Conservation (phyloP, 30 jellyfish, hydroid and myxozoan species). For the Aurelia aurita complex sp. Pacific region DNA sequence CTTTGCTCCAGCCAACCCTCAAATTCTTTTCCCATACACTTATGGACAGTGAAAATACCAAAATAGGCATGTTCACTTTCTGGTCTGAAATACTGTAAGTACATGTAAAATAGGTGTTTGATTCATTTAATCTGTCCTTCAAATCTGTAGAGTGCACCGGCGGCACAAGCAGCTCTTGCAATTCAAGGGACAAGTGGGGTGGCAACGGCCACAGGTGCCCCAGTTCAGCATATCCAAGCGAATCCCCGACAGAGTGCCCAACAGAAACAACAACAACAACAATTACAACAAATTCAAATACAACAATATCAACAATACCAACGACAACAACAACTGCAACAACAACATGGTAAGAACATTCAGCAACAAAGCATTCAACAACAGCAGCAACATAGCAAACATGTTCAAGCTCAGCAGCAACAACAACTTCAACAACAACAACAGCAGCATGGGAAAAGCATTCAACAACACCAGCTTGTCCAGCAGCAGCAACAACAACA, state of each 20-base stretch:
- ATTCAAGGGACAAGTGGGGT: conserved; percentile 76
- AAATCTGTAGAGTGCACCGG: conserved; percentile 80
- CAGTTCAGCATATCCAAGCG: conserved; percentile 54
- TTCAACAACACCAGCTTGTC: conserved; percentile 20
- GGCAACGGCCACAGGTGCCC: conserved; percentile 25
- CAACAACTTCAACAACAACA: conserved; percentile 53
- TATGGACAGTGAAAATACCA: no score
- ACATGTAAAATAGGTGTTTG: no score
- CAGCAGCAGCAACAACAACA: conserved; percentile 47
- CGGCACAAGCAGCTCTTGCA: conserved; percentile 97
- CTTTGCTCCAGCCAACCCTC: no score
- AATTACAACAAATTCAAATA: conserved; percentile 19
- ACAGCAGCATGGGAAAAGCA: conserved; percentile 54
- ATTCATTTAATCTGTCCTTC: background rate
- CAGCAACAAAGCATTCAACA: conserved; percentile 51
- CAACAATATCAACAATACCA: conserved; percentile 30
- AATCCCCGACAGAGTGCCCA: conserved; percentile 24
- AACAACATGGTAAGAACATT: conserved; percentile 24
- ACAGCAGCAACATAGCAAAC: conserved; percentile 39
- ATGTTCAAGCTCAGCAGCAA: conserved; percentile 9
- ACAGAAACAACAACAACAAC: conserved; percentile 54
- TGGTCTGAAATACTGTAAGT: no score
- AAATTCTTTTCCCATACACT: no score
- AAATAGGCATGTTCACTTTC: no score
- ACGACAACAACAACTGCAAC: conserved; percentile 44